phyloP scores from a whole-genome alignment of 2,113 vertebrate species.

The Taurulus bubalis region DNA sequence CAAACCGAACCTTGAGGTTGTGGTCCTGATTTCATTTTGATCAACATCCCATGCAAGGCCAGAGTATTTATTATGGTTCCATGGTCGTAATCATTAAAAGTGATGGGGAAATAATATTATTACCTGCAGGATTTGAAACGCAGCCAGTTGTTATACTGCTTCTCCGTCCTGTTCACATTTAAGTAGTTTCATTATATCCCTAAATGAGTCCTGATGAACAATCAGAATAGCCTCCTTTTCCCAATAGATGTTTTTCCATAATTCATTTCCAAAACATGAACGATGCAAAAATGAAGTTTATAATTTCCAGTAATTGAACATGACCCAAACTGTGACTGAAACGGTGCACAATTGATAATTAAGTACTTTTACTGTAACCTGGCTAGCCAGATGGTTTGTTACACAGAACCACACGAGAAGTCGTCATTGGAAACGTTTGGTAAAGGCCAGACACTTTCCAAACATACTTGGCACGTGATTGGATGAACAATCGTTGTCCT shows the following conservation, averaged over 20 bases:
- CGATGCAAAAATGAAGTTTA: too few relatives aligned
- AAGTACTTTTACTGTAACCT: neutral
- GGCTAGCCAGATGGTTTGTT: too few relatives aligned
- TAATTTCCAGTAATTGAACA: neutral
- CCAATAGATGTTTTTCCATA: neutral
- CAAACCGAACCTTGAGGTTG: constrained; percentile 65
- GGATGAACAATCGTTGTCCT: too few relatives aligned
- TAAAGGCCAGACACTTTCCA: too few relatives aligned
- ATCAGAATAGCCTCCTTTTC: neutral
- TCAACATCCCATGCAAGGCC: constrained; percentile 54
- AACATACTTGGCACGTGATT: too few relatives aligned
- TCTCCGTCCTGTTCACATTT: neutral
- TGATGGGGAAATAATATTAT: constrained; percentile 73
- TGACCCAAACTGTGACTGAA: neutral
- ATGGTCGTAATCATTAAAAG: constrained; percentile 62
- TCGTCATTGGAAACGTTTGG: too few relatives aligned
- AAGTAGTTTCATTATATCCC: neutral
- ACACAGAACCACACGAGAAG: too few relatives aligned
- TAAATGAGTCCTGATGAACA: neutral
- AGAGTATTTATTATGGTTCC: constrained; percentile 77
- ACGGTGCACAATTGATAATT: neutral
- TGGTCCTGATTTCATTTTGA: constrained; percentile 78
- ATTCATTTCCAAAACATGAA: neutral
- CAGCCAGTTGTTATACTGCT: neutral
- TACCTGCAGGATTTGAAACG: constrained; percentile 60